Evolutionary conservation across 1,140 invertebrate species (phyloP), one percentile per base, ranked within the genome.

Genomic region (Drosophila guanche): DNA sequence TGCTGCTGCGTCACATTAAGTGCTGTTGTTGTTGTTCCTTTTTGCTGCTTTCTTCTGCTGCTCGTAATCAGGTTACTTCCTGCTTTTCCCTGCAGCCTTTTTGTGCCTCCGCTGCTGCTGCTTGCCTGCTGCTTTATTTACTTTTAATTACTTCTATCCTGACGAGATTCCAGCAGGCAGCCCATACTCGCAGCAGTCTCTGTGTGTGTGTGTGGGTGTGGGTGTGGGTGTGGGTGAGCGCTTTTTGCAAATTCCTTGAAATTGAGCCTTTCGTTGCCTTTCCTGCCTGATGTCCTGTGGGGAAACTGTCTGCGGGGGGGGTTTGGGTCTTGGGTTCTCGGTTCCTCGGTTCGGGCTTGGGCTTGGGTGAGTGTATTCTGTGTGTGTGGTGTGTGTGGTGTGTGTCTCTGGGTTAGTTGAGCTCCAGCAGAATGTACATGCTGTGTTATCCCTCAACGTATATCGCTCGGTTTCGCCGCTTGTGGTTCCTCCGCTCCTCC

Each of bases 111-210:
- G 53, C 42, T 33, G 60, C 42, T 33, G 60, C 42, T 40, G 40
- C 63, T 46, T 61, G 62, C 66, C 51, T 62, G 40, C 33, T 37
- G 33, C 41, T 69, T 56, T 79, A 62, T 79, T 79, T 79, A 63
- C 76, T 79, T 79, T 79, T 79, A 79, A 79, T 79, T 79, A 70
- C 70, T 75, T 75, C 66, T 69, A 69, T 76, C 71, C 60, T 56
- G 72, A 50, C 72, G 57, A 56, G 56, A 50, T 53, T 51, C 59
- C 52, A 41, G 51, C 60, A 68, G 65, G 51, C 60, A 68, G 65
- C 50, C 27, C 14, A 27, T 51, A 14, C 29, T 51, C 25, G 27
- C 20, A 14, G 16, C 16, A 20, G 16, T 51, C n/a, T 14, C 12
- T 23, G 52, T 54, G 22, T 54, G 37, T 25, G 27, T 42, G 58